Evolutionary conservation across 2,113 vertebrate species (phyloP).

Genomic region (Pterocles orientalis): DNA sequence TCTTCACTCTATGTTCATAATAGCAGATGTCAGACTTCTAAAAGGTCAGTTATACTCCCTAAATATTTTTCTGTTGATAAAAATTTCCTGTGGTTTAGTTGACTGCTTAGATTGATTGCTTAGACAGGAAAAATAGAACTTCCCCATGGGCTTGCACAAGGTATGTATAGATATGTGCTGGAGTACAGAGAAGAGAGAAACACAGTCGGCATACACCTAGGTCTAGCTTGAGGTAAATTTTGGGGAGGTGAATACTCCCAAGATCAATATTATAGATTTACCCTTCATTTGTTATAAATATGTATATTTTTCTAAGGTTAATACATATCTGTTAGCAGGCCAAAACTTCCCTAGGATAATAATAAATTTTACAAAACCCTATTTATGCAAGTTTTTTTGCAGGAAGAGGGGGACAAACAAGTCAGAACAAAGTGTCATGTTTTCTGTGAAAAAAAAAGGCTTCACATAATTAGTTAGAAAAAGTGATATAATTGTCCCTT

Average conservation of each 20-base stretch:
- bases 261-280: background rate
- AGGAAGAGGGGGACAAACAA: background rate
- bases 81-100: background rate
- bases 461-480: background rate
- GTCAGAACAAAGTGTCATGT: background rate
- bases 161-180: background rate
- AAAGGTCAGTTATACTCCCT: background rate
- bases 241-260: background rate
- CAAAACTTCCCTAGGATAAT: background rate
- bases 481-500: background rate
- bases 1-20: background rate
- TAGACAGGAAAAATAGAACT: background rate
- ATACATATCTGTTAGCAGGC: background rate
- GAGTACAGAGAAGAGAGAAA: background rate
- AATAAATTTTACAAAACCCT: background rate
- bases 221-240: background rate
- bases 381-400: background rate
- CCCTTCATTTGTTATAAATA: background rate
- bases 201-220: accelerated
- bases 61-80: background rate
- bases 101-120: background rate
- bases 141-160: background rate
- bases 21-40: background rate
- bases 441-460: background rate
- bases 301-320: background rate